A percentile compares a stretch with the other conserved stretches of the same genome.
Conservation (phyloP, 1,140 invertebrate genomes). For the Coptotermes formosanus region DNA sequence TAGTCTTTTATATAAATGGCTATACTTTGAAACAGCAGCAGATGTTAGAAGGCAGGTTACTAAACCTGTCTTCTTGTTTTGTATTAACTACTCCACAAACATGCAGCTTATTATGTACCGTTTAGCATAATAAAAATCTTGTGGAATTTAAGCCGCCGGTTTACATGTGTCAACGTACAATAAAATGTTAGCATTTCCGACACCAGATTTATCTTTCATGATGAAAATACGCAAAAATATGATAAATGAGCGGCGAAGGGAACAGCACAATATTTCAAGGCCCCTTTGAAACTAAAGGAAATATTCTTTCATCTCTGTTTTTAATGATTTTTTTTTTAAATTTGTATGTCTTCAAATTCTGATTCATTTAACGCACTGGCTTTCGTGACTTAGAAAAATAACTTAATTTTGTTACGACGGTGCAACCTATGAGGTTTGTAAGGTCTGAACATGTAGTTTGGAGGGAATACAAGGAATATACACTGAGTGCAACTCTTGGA, state of each 20-base stretch:
- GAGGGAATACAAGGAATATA: too few species aligned
- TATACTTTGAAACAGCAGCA: background rate
- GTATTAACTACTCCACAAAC: background rate
- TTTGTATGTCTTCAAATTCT: too few species aligned
- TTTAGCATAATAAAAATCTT: background rate
- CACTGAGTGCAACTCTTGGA: too few species aligned
- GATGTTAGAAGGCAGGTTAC: background rate
- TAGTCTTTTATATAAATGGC: background rate
- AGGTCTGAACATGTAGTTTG: too few species aligned
- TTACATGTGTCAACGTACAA: background rate
- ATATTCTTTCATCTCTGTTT: too few species aligned
- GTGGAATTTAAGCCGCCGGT: background rate
- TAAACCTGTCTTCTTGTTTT: background rate
- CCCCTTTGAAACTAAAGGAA: too few species aligned
- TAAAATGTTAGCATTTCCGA: background rate
- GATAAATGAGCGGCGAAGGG: too few species aligned
- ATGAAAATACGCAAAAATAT: background rate
- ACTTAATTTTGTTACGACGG: too few species aligned
- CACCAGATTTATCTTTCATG: background rate
- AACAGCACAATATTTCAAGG: background rate
- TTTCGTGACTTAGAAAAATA: too few species aligned
- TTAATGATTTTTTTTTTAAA: too few species aligned
- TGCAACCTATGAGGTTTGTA: too few species aligned
- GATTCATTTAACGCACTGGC: too few species aligned
- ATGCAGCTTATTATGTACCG: background rate